These are phyloP conservation scores for Sebastes reedi DNA, from an alignment of 2,797 vertebrate species.

Conservation along the genomic window DNA sequence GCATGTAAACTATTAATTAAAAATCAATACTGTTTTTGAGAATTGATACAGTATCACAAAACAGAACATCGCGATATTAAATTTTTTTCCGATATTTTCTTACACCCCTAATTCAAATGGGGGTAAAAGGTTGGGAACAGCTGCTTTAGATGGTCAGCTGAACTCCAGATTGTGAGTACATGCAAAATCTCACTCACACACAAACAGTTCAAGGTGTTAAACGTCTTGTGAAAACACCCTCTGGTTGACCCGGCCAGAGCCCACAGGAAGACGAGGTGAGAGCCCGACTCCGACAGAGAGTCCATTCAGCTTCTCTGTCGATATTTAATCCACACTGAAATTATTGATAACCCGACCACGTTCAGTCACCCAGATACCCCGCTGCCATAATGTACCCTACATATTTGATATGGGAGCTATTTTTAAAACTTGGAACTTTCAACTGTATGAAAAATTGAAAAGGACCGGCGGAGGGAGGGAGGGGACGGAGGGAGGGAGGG, in stretches of 20 bases:
- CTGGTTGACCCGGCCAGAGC: constrained; percentile 5
- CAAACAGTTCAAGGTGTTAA: constrained; percentile 12
- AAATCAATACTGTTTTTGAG: too few species aligned
- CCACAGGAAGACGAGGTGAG: constrained; percentile 9
- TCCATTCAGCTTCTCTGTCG: constrained; percentile 21
- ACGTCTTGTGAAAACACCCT: constrained; percentile 24
- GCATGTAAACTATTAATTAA: too few species aligned
- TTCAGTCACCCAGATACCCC: constrained; percentile 59
- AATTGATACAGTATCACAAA: too few species aligned
- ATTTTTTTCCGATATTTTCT: neutral
- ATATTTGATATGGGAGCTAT: constrained; percentile 87
- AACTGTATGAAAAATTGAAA: constrained; percentile 85
- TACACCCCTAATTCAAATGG: neutral
- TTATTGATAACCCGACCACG: constrained; percentile 71
- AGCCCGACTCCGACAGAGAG: constrained; percentile 10
- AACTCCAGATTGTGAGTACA: neutral
- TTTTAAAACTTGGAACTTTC: constrained; percentile 84
- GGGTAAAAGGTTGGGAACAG: neutral
- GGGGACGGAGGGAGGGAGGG: neutral
- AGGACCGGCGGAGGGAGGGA: constrained; percentile 47
- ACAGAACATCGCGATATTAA: too few species aligned
- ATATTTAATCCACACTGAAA: constrained; percentile 68
- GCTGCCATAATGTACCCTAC: constrained; percentile 79
- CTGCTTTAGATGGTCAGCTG: neutral
- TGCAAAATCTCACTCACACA: neutral